Evolutionary conservation across 2,113 vertebrate species (phyloP), one percentile per base, ranked within the genome.

Genomic region (Pollachius pollachius): DNA sequence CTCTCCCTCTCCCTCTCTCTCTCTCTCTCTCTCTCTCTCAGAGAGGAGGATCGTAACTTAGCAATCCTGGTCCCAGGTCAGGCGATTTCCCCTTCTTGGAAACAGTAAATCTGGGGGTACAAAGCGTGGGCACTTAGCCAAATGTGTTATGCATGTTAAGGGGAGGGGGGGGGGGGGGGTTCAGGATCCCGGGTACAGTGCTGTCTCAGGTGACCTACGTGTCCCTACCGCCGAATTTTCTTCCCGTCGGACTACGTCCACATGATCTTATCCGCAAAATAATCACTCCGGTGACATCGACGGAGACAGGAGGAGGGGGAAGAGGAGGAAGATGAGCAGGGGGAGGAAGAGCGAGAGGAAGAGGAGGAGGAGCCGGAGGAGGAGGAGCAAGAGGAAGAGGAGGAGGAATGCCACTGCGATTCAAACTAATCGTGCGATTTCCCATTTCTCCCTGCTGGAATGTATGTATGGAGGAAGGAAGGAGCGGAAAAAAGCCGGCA

Each of bases 91-190:
- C 67, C 48, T 52, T 34, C 41, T 72, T 74, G 84, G 80, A 86
- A 77, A 84, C 84, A 85, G 85, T 91, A 89, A 85, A 93, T 88
- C 79, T 82, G 89, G 87, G 30, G 71, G 81, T 81, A 83, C 52
- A n/a, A 70, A 77, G 72, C 65, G 69, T 27, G 80, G 88, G 90
- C 89, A 84, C 70, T 15, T 17, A 65, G 91, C 93, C 89, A 90
- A 89, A 73, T 83, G 79, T 82, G 74, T 78, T 82, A 87, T 85
- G 83, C 30, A 34, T 7, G 30, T 23, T 23, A 23, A 23, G 23
- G 23, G 23, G 23, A 23, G 73, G 54, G 69, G 65, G 80, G 5
- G 70, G 34, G 4, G 27, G 30, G 30, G 30, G 30, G 30, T 34
- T 34, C 30, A 34, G 83, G 82, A 64, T 15, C 81, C 79, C 68